These are phyloP conservation scores for Pseudococcus viburni DNA, from an alignment of 2,888 invertebrate genomes.

Conservation along the genomic window DNA sequence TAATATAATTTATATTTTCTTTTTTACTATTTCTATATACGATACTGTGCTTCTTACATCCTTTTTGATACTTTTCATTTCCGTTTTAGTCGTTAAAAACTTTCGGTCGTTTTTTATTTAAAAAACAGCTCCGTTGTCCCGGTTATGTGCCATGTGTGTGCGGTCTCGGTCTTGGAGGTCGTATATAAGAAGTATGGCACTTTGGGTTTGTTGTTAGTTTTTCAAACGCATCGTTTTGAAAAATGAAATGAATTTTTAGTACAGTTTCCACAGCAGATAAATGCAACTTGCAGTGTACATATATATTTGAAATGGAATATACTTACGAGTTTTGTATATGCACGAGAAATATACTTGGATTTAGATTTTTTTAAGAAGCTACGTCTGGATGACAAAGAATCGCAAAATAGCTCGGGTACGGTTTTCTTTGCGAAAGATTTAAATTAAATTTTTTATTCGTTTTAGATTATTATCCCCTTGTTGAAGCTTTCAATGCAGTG, in stretches of 20 bases:
- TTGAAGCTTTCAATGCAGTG: neutral
- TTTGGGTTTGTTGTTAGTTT: neutral
- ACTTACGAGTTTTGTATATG: too few relatives aligned
- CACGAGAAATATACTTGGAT: neutral
- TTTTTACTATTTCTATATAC: slow-evolving; percentile 50
- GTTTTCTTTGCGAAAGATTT: neutral
- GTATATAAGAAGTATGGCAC: neutral
- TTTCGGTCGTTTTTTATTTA: slow-evolving; percentile 54
- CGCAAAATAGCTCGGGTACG: neutral
- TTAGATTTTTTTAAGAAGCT: neutral
- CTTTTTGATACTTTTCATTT: slow-evolving; percentile 55
- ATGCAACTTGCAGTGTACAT: neutral
- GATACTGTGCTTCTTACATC: slow-evolving; percentile 38
- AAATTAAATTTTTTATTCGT: neutral
- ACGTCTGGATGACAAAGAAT: neutral
- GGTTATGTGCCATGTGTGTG: neutral
- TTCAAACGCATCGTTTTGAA: slow-evolving; percentile 9
- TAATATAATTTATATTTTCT: slow-evolving; percentile 55
- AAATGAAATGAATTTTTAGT: slow-evolving; percentile 5
- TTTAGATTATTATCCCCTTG: neutral
- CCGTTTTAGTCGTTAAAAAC: slow-evolving; percentile 52
- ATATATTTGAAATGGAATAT: too few relatives aligned
- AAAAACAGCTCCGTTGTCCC: slow-evolving; percentile 38
- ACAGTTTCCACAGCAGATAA: neutral
- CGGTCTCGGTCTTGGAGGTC: neutral